Percentiles rank a stretch among this genome's conserved stretches.
Evolutionary conservation across 1,140 invertebrate genomes (phyloP).

Genomic region (Fopius arisanus): DNA sequence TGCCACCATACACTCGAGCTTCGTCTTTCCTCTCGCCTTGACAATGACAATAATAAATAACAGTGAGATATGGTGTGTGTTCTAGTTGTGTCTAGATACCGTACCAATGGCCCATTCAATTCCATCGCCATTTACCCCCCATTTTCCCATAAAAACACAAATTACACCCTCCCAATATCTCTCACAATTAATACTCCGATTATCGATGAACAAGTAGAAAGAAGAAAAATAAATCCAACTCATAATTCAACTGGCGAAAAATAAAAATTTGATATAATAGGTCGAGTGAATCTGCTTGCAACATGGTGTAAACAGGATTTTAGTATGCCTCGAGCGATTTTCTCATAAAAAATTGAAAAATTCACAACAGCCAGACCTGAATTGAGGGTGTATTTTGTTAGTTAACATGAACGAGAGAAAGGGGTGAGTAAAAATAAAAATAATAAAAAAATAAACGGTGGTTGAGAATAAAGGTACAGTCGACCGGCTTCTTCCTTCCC

Average conservation of each 20-base stretch:
- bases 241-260: not conserved
- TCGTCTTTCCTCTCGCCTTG: not conserved
- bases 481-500: not conserved
- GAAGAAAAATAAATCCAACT: too few relatives aligned
- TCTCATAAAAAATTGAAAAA: not conserved
- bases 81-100: too few relatives aligned
- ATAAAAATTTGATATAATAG: not conserved
- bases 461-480: not conserved
- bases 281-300: not conserved
- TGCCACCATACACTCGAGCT: not conserved
- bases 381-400: not conserved
- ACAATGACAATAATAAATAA: constrained; percentile 18
- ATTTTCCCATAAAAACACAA: too few relatives aligned
- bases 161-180: not conserved
- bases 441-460: too few relatives aligned
- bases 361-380: not conserved
- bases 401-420: not conserved
- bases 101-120: not conserved
- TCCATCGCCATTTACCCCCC: too few relatives aligned
- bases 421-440: too few relatives aligned
- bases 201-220: too few relatives aligned
- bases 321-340: not conserved
- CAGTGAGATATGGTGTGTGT: not conserved
- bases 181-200: too few relatives aligned
- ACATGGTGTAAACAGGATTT: not conserved